Conservation (phyloP, 2,797 vertebrate genomes). For the Melanotaenia parkinsoni region DNA sequence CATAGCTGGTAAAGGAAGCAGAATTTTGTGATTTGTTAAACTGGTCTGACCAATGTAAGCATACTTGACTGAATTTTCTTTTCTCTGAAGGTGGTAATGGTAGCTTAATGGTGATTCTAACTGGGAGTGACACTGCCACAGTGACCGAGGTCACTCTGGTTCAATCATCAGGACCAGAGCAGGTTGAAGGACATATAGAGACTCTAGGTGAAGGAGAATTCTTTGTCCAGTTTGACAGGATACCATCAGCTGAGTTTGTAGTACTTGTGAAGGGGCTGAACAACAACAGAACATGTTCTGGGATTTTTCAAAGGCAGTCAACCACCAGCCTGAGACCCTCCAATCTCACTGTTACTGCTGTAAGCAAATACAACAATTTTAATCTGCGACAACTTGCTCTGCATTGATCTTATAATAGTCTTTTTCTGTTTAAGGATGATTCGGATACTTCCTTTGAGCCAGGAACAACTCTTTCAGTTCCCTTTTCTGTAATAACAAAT, state of each 20-base stretch:
- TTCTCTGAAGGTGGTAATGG: constrained; percentile 52
- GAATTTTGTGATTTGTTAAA: neutral
- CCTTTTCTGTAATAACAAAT: constrained; percentile 56
- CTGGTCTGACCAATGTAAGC: no score
- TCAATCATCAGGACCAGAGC: constrained; percentile 27
- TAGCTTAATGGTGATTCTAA: constrained; percentile 65
- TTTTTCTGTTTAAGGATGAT: constrained; percentile 45
- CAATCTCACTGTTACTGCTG: constrained; percentile 49
- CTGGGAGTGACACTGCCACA: constrained; percentile 38
- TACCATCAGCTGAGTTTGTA: constrained; percentile 59
- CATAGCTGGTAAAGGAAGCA: constrained; percentile 54
- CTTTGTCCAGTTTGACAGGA: constrained; percentile 44
- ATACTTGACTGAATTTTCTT: neutral
- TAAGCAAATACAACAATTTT: neutral
- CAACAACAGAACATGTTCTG: neutral
- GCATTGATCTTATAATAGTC: no score
- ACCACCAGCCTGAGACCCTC: constrained; percentile 65
- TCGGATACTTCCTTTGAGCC: constrained; percentile 32
- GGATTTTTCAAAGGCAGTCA: constrained; percentile 70
- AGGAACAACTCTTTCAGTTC: constrained; percentile 46
- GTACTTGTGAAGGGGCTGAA: constrained; percentile 61
- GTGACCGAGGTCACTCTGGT: constrained; percentile 70
- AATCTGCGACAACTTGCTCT: constrained; percentile 27
- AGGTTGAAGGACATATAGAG: constrained; percentile 41
- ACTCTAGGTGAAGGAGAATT: constrained; percentile 38